Conservation (phyloP, 1,140 invertebrate genomes). For the Megalopta genalis region DNA sequence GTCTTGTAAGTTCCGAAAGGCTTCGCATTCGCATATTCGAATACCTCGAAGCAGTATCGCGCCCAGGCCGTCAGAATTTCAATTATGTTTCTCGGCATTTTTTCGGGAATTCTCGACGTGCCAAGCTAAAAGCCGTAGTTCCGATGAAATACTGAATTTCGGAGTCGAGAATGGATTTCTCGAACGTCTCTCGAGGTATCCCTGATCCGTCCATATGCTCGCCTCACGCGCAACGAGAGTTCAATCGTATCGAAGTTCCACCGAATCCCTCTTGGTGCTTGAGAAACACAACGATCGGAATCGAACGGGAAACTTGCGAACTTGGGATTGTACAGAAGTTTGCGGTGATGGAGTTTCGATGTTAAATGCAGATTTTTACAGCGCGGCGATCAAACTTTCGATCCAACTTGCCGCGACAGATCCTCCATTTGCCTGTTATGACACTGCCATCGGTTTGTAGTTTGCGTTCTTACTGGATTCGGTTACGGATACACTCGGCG, state of each 20-base stretch:
- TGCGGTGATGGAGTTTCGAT: not conserved
- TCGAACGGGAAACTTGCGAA: not conserved
- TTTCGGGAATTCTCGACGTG: not conserved
- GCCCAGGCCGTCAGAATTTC: not conserved
- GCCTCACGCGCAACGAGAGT: constrained; percentile 18
- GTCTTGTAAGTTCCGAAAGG: not conserved
- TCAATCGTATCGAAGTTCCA: constrained; percentile 12
- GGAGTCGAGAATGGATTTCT: not conserved
- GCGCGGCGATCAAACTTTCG: not conserved
- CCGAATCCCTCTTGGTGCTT: not conserved
- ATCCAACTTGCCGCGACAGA: not conserved
- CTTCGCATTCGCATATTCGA: not conserved
- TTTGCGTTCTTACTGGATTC: not conserved
- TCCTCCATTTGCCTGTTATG: not conserved
- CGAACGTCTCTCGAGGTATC: not conserved
- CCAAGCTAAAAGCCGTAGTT: not conserved
- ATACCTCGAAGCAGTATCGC: not conserved
- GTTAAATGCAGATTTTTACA: constrained; percentile 6
- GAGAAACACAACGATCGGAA: not conserved
- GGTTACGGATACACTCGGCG: not conserved
- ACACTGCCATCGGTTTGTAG: not conserved
- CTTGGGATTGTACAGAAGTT: not conserved
- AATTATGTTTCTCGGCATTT: too few relatives aligned
- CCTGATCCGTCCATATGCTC: not conserved
- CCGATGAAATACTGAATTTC: not conserved